A percentile compares a stretch with the other conserved stretches of the same genome.
These are phyloP conservation scores for Paragorgia papillata DNA, from an alignment of 92 coral and sea anemone species.

Conservation along the genomic window DNA sequence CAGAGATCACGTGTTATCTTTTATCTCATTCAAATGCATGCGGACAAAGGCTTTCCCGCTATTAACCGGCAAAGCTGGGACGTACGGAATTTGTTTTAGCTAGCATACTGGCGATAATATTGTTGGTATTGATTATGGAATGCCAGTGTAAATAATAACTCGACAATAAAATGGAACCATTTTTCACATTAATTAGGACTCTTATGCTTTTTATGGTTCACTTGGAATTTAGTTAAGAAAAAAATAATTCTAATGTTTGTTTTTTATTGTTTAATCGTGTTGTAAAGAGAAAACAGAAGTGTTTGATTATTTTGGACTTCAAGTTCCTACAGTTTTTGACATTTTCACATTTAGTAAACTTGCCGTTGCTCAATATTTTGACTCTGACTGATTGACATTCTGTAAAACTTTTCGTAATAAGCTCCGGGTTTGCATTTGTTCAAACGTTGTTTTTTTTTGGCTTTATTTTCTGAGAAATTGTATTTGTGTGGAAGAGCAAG, in stretches of 20 bases:
- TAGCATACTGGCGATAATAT: slow-evolving; percentile 29
- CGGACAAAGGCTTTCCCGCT: slow-evolving; percentile 26
- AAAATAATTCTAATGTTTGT: slow-evolving; percentile 14
- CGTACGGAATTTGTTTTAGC: slow-evolving; percentile 39
- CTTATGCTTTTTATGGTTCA: slow-evolving; percentile 11
- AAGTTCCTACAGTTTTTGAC: too few species aligned
- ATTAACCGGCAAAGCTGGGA: slow-evolving; percentile 48
- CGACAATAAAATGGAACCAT: slow-evolving; percentile 37
- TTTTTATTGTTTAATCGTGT: background rate
- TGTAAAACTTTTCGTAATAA: too few species aligned
- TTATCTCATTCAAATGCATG: slow-evolving; percentile 19
- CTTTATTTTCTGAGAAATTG: too few species aligned
- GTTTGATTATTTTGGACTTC: too few species aligned
- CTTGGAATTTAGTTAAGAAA: slow-evolving; percentile 16
- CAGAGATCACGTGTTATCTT: slow-evolving; percentile 6
- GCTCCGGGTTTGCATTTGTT: too few species aligned
- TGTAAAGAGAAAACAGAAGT: background rate
- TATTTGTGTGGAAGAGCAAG: too few species aligned
- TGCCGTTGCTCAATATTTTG: too few species aligned
- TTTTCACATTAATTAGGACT: slow-evolving; percentile 29
- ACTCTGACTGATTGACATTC: too few species aligned
- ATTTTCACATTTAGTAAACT: too few species aligned
- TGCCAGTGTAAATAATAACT: slow-evolving; percentile 48
- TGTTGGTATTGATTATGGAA: slow-evolving; percentile 23
- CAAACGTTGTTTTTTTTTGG: too few species aligned